Conservation (phyloP, 2,888 invertebrate species). For the Altica lythri region DNA sequence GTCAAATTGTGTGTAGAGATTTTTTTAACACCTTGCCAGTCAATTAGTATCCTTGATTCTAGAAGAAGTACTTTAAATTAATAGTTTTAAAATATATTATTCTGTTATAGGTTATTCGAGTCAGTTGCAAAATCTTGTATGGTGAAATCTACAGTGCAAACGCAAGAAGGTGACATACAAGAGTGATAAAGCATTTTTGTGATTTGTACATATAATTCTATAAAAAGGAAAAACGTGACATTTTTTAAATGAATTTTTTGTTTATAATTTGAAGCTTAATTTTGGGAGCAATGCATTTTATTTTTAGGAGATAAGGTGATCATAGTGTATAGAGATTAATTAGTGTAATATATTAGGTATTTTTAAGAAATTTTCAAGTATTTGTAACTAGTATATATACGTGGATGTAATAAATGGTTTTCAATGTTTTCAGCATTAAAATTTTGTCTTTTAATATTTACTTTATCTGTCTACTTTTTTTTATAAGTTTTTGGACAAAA, state of each 20-base stretch:
- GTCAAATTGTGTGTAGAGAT: slow-evolving; percentile 8
- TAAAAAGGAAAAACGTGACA: slow-evolving; percentile 30
- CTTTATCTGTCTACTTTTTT: no score
- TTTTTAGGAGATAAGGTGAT: slow-evolving; percentile 40
- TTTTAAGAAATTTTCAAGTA: slow-evolving; percentile 57
- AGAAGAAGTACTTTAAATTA: no score
- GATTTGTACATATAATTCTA: slow-evolving; percentile 47
- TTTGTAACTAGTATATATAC: slow-evolving; percentile 55
- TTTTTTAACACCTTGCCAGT: no score
- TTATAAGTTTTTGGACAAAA: no score
- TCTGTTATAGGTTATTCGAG: slow-evolving; percentile 94
- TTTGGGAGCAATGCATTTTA: slow-evolving; percentile 41
- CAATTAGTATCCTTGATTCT: no score
- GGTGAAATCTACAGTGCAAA: slow-evolving; percentile 73
- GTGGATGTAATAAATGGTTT: slow-evolving; percentile 56
- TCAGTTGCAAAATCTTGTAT: slow-evolving; percentile 96
- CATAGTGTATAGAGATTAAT: slow-evolving; percentile 48
- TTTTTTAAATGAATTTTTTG: slow-evolving; percentile 37
- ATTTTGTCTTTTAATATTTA: slow-evolving; percentile 2
- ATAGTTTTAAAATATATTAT: no score
- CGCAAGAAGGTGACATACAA: slow-evolving; percentile 68
- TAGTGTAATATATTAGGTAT: slow-evolving; percentile 55
- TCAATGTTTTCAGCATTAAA: slow-evolving; percentile 50
- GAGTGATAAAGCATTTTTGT: slow-evolving; percentile 62
- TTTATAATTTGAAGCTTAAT: slow-evolving; percentile 37